phyloP scores from a whole-genome alignment of 2,113 vertebrate species.

The Heloderma charlesbogerti region DNA sequence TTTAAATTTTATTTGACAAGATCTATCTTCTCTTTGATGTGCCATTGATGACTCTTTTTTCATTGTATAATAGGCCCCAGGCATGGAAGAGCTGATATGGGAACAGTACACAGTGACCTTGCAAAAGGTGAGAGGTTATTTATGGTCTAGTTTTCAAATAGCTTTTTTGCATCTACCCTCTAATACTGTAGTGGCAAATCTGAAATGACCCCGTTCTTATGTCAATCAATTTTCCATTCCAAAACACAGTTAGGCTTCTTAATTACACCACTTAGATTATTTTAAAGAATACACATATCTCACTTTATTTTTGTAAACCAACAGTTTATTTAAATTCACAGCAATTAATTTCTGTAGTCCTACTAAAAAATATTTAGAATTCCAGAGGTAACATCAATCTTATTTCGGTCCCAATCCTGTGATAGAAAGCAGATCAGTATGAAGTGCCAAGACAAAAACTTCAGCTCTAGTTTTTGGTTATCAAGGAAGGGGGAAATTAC shows the following conservation, averaged over 20 bases:
- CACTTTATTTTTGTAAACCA: not conserved
- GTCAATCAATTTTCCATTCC: not conserved
- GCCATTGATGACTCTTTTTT: conserved; percentile 27
- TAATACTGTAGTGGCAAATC: conserved; percentile 21
- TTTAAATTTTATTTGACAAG: not conserved
- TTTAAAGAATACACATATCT: not conserved
- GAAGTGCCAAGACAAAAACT: not conserved
- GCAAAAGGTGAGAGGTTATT: conserved; percentile 84
- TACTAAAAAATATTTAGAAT: not conserved
- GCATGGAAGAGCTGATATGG: conserved; percentile 94
- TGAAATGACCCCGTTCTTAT: not conserved
- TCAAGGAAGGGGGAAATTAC: not conserved
- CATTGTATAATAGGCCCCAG: conserved; percentile 76
- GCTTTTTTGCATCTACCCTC: not conserved
- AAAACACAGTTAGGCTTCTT: not conserved
- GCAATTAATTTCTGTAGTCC: not conserved
- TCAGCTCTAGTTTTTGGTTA: not conserved
- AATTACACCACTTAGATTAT: not conserved
- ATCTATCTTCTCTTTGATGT: not conserved
- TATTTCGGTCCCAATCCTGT: not conserved
- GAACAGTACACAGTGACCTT: conserved; percentile 95
- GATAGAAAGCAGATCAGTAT: not conserved
- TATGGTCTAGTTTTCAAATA: conserved; percentile 58
- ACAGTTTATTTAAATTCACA: not conserved
- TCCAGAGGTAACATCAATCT: not conserved